Evolutionary conservation across 2,888 invertebrate genomes (phyloP).

Genomic region (Monopis laevigella): DNA sequence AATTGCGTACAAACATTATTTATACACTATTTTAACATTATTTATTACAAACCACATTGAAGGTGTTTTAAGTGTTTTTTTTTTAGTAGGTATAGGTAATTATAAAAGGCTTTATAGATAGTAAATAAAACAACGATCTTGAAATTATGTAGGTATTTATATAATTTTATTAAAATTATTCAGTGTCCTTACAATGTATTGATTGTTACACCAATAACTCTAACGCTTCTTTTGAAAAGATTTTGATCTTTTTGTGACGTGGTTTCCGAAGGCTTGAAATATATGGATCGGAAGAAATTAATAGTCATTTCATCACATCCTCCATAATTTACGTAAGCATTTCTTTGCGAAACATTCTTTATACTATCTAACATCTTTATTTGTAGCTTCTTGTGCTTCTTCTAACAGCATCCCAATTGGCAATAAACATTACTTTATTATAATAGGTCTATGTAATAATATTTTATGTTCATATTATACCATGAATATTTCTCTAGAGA

Average conservation of each 20-base stretch:
- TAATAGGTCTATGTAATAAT: no score
- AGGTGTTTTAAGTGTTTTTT: no score
- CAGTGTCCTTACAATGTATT: background rate
- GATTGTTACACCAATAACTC: background rate
- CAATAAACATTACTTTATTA: no score
- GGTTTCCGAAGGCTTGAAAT: background rate
- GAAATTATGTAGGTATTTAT: background rate
- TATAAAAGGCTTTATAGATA: background rate
- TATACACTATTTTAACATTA: no score
- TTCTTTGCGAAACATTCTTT: background rate
- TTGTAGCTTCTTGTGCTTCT: background rate
- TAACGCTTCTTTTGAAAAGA: background rate
- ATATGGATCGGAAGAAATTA: background rate
- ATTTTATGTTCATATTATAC: no score
- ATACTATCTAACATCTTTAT: background rate
- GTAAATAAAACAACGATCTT: background rate
- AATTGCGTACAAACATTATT: no score
- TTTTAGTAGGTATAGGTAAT: no score
- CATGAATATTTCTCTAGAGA: no score
- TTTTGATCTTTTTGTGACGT: background rate
- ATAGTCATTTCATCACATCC: background rate
- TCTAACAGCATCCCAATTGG: background rate
- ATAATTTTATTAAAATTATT: background rate
- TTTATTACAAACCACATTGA: no score
- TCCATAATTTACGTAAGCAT: background rate